Base-by-base conservation (phyloP, 2,888 invertebrate genomes). In the Megamerina dolium region DNA sequence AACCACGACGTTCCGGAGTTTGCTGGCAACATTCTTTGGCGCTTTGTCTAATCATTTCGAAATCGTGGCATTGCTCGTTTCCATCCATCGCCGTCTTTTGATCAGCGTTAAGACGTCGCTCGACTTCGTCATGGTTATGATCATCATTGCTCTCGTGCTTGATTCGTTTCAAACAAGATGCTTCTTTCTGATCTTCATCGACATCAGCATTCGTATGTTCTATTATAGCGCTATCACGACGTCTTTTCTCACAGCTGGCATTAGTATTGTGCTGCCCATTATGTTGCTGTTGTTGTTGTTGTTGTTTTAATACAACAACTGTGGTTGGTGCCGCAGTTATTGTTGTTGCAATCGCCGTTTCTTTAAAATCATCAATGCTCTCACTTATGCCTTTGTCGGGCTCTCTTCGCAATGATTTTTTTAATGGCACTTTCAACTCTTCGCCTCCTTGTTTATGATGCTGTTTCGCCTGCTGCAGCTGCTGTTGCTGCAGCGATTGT, bases 191-290 rank as follows among this genome's bases (percentile, higher is more conserved):
- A 19, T 44, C 33, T 29, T n/a, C 18, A 21, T 13, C 18, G 14
- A 31, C 20, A 6, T 31, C 16, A 16, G 16, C 13, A 17, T 16
- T 14, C n/a, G n/a, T n/a, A n/a, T n/a, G n/a, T n/a, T n/a, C n/a
- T 18, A 18, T 17, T 5, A 32, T 18, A 6, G 10, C n/a, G 39
- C 12, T 46, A 45, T 19, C 52, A 53, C 12, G 54, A 46, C n/a
- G n/a, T n/a, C n/a, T n/a, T n/a, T n/a, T n/a, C n/a, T n/a, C 53
- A 54, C 38, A 52, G 50, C 10, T 48, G 45, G 41, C 51, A 53
- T 13, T 56, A 41, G 5, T 50, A 13, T 31, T 31, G 14, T 31
- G 40, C 16, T 55, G 37, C 8, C 18, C 58, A 43, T 53, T 60
- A 13, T 39, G 33, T 16, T 48, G 50, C 12, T 37, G 48, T 19